Conservation (phyloP, 2,113 vertebrate species). For the Arothron firmamentum region DNA sequence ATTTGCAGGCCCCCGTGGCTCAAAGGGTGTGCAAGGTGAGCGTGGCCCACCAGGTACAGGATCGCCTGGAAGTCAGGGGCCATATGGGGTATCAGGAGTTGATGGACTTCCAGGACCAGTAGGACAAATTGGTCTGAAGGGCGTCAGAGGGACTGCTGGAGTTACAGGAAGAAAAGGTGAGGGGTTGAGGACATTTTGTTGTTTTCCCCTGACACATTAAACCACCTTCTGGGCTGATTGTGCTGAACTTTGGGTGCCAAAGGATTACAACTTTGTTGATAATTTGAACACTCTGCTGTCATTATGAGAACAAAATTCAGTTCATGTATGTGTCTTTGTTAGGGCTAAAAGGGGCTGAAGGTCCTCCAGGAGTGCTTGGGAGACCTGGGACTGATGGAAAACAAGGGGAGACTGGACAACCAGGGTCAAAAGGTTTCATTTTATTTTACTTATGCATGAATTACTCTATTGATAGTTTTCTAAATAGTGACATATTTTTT, state of each 20-base stretch:
- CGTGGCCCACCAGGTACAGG: conserved; percentile 46
- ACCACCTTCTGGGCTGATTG: neutral
- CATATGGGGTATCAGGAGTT: conserved; percentile 44
- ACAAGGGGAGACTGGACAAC: conserved; percentile 47
- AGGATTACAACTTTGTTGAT: neutral
- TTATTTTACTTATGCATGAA: neutral
- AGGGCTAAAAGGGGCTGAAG: conserved; percentile 58
- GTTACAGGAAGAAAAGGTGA: conserved; percentile 61
- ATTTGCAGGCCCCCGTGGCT: conserved; percentile 50
- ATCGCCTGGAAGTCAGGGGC: conserved; percentile 38
- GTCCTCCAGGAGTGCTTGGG: conserved; percentile 51
- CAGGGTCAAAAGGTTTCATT: conserved; percentile 58
- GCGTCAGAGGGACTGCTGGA: conserved; percentile 52
- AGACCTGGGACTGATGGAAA: conserved; percentile 49
- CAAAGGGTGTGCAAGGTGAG: conserved; percentile 57
- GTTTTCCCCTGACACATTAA: neutral
- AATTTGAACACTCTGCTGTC: neutral
- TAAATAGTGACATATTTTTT: neutral
- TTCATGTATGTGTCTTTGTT: conserved; percentile 8
- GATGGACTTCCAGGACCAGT: conserved; percentile 43
- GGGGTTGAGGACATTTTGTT: neutral
- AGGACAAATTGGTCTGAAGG: conserved; percentile 47
- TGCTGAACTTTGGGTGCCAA: neutral
- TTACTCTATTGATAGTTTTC: neutral
- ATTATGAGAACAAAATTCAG: no score